phyloP scores from a whole-genome alignment of 2,797 vertebrate genomes.

The Denticeps clupeoides region DNA sequence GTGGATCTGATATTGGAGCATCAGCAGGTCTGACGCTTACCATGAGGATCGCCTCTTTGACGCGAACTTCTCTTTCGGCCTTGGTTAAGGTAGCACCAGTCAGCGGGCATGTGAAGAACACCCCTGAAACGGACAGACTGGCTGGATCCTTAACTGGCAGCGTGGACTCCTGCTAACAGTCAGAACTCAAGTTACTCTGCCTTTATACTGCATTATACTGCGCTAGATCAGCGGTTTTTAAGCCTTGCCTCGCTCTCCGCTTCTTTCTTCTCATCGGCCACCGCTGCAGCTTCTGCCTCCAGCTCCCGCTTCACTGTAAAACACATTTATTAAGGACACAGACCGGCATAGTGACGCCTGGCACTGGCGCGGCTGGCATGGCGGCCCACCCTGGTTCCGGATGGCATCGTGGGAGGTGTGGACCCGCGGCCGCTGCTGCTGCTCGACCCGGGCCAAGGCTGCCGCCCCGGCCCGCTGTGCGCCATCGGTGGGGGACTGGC shows the following conservation, averaged over 20 bases:
- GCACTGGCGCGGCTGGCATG: background rate
- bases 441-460: constrained; percentile 78
- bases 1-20: background rate
- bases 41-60: constrained; percentile 77
- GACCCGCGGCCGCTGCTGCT: constrained; percentile 54
- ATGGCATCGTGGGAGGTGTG: constrained; percentile 67
- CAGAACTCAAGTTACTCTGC: too few species aligned
- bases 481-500: constrained; percentile 62
- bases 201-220: too few species aligned
- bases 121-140: constrained; percentile 62
- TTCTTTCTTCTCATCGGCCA: constrained; percentile 32
- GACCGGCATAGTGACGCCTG: background rate
- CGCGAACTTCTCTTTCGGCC: constrained; percentile 64
- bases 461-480: constrained; percentile 80
- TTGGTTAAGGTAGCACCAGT: constrained; percentile 67
- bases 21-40: constrained; percentile 42
- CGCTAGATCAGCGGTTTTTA: too few species aligned
- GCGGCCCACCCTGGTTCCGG: constrained; percentile 68
- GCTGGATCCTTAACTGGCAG: constrained; percentile 40
- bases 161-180: constrained; percentile 47
- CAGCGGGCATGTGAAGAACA: constrained; percentile 84
- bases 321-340: background rate
- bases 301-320: constrained; percentile 77
- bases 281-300: constrained; percentile 62
- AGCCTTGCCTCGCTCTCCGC: constrained; percentile 21